A percentile compares a stretch with the other conserved stretches of the same genome.
Conservation (phyloP, 2,888 invertebrate species). For the Amblyjoppa fuscipennis region DNA sequence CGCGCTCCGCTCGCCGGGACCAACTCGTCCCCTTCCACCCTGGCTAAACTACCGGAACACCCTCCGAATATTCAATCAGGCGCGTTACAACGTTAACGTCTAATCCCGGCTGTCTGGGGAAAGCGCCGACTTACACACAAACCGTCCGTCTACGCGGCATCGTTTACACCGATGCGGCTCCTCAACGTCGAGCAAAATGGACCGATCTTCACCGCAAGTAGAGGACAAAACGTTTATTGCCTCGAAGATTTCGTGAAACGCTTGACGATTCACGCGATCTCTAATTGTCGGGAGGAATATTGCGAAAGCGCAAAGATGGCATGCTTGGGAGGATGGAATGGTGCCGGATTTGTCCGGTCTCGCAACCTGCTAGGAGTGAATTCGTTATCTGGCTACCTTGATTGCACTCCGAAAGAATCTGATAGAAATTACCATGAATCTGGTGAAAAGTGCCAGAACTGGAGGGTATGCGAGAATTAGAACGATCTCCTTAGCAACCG, state of each 20-base stretch:
- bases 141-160: background rate
- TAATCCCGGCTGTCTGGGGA: slow-evolving; percentile 69
- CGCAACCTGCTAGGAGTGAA: background rate
- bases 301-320: background rate
- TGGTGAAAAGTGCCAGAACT: too few species aligned
- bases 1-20: background rate
- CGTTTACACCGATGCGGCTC: slow-evolving; percentile 30
- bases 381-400: background rate
- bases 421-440: too few species aligned
- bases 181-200: slow-evolving; percentile 25
- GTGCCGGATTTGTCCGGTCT: background rate
- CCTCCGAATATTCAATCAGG: slow-evolving; percentile 81
- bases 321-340: background rate
- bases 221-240: background rate
- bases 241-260: background rate
- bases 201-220: slow-evolving; percentile 1
- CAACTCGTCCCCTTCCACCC: background rate
- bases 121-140: slow-evolving; percentile 44
- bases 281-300: slow-evolving; percentile 20
- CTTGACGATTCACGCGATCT: slow-evolving; percentile 26
- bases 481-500: too few species aligned
- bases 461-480: too few species aligned
- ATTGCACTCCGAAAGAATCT: too few species aligned
- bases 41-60: slow-evolving; percentile 73
- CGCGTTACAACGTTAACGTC: slow-evolving; percentile 76